Conservation (phyloP, 2,113 vertebrate species). For the Lasiurus borealis region DNA sequence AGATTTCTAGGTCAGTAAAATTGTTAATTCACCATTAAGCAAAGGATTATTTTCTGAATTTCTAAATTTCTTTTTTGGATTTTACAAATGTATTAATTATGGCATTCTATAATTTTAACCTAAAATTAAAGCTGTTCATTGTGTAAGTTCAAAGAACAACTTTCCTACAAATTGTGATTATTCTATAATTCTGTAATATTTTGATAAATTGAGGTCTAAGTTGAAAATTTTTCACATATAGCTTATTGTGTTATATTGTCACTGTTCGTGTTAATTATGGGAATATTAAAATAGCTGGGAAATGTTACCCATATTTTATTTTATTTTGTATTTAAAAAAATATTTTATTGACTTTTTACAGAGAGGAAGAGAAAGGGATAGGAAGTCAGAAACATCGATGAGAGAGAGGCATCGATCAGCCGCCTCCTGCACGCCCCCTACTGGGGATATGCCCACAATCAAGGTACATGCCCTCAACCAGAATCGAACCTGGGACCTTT, state of each 20-base stretch:
- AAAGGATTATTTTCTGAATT: constrained; percentile 11
- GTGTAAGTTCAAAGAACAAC: constrained; percentile 38
- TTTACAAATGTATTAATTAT: background rate
- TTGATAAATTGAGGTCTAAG: constrained; percentile 38
- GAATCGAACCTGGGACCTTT: no score
- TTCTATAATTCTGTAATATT: background rate
- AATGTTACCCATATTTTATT: background rate
- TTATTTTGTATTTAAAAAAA: no score
- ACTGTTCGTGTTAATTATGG: constrained; percentile 8
- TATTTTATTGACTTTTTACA: no score
- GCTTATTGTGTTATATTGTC: background rate
- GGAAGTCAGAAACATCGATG: no score
- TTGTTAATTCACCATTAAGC: background rate
- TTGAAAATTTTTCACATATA: constrained; percentile 20
- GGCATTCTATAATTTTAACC: constrained; percentile 1
- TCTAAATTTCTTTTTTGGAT: background rate
- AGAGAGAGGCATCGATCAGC: no score
- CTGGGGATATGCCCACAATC: no score
- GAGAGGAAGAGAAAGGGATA: no score
- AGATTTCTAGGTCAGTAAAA: constrained; percentile 8
- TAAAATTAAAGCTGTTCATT: constrained; percentile 19
- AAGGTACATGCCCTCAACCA: no score
- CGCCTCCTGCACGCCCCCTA: no score
- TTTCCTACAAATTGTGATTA: background rate
- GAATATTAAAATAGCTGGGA: background rate